Percentiles rank a stretch among this genome's conserved stretches.
phyloP scores from a whole-genome alignment of 2,797 vertebrate species.

The Phaenicophaeus curvirostris region DNA sequence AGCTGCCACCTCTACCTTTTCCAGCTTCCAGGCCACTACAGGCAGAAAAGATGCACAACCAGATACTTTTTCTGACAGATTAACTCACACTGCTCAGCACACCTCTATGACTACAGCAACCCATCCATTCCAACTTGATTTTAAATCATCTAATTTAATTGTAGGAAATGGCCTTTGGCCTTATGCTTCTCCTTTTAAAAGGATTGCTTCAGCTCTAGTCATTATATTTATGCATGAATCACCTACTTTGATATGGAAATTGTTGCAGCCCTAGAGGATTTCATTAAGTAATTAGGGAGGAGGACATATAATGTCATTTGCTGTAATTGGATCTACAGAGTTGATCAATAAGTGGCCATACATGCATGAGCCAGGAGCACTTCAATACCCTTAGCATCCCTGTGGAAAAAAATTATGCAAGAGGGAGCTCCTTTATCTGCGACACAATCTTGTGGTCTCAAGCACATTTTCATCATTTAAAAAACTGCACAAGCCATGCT shows the following conservation, averaged over 20 bases:
- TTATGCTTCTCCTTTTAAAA: conserved; percentile 59
- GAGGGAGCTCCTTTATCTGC: conserved; percentile 1
- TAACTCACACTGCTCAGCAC: not conserved
- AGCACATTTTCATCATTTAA: conserved; percentile 21
- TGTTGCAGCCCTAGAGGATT: conserved; percentile 25
- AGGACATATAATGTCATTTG: conserved; percentile 30
- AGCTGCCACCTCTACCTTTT: not conserved
- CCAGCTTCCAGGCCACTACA: not conserved
- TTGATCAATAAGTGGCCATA: conserved; percentile 50
- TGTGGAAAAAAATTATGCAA: not conserved
- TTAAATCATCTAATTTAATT: conserved; percentile 40
- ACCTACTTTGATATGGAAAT: conserved; percentile 53
- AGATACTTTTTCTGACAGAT: not conserved
- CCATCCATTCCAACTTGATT: conserved; percentile 30
- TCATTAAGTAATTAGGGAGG: conserved; percentile 70
- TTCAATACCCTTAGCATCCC: not conserved
- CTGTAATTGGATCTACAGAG: conserved; percentile 41
- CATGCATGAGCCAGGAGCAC: not conserved
- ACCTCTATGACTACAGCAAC: not conserved
- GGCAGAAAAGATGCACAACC: not conserved
- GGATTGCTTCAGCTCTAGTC: conserved; percentile 44
- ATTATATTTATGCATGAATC: conserved; percentile 28
- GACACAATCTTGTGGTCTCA: not conserved
- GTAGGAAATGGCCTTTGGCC: conserved; percentile 40
- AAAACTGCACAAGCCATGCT: not conserved